Evolutionary conservation across 1,140 invertebrate genomes (phyloP).

Genomic region (Elysia chlorotica): DNA sequence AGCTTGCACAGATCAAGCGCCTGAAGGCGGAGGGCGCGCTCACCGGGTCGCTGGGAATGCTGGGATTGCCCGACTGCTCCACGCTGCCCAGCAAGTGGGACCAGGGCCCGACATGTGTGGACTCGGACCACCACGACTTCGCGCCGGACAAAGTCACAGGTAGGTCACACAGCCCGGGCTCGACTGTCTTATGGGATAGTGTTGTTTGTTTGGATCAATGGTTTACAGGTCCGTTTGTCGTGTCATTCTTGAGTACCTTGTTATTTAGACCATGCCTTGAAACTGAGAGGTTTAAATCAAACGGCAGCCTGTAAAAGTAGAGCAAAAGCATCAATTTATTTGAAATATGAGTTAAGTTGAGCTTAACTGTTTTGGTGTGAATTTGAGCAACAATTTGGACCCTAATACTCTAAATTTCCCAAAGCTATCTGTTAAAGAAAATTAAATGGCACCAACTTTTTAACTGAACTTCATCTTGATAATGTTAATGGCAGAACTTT

Average conservation of each 20-base stretch:
- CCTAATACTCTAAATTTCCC: too few relatives aligned
- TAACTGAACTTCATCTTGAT: too few relatives aligned
- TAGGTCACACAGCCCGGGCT: background rate
- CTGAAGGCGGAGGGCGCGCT: conserved; percentile 80
- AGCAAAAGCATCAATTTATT: too few relatives aligned
- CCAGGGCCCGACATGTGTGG: background rate
- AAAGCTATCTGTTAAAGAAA: too few relatives aligned
- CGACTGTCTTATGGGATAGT: background rate
- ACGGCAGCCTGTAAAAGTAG: background rate
- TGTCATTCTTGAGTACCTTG: background rate
- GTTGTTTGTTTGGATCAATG: background rate
- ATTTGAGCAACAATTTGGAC: too few relatives aligned
- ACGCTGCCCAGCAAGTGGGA: conserved; percentile 67
- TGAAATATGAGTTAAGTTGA: too few relatives aligned
- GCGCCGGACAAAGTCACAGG: conserved; percentile 4
- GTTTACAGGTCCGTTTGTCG: background rate
- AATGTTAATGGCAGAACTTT: too few relatives aligned
- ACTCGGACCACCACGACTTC: conserved; percentile 12
- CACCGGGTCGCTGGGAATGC: conserved; percentile 83
- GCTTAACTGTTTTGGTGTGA: too few relatives aligned
- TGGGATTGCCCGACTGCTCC: conserved; percentile 84
- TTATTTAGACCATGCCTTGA: background rate
- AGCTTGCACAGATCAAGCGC: conserved; percentile 89
- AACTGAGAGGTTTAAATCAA: background rate
- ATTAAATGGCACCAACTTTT: too few relatives aligned